phyloP scores from a whole-genome alignment of 2,797 vertebrate genomes.

The Sternarchorhynchus goeldii region DNA sequence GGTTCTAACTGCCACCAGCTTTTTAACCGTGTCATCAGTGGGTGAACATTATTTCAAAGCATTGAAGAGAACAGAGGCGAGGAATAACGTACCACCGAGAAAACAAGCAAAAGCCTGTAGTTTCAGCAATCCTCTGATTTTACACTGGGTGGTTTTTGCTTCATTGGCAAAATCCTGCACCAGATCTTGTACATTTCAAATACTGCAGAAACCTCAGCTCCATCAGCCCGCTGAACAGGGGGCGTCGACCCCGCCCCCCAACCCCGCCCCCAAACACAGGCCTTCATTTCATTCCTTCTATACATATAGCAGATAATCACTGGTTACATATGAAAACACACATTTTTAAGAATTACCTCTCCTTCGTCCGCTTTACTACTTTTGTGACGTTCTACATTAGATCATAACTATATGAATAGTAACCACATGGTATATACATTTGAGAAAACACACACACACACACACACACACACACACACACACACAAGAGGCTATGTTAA shows the following conservation, averaged over 20 bases:
- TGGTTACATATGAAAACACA: constrained; percentile 53
- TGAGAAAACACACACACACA: constrained; percentile 43
- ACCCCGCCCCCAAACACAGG: neutral
- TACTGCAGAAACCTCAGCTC: constrained; percentile 31
- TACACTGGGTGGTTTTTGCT: neutral
- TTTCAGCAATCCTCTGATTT: neutral
- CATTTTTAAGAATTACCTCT: constrained; percentile 58
- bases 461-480: constrained; percentile 36
- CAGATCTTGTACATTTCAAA: constrained; percentile 32
- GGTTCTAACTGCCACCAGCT: constrained; percentile 15
- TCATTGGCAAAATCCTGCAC: constrained; percentile 4
- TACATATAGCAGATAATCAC: constrained; percentile 67
- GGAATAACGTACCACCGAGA: too few species aligned
- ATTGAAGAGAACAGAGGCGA: too few species aligned
- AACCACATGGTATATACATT: constrained; percentile 75
- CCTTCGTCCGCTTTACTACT: constrained; percentile 53
- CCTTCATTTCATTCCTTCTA: constrained; percentile 55
- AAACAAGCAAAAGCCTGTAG: neutral
- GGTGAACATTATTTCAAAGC: neutral
- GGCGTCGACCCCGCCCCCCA: constrained; percentile 5
- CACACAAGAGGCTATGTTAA: constrained; percentile 65
- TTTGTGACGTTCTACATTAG: constrained; percentile 70
- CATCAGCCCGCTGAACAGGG: constrained; percentile 34
- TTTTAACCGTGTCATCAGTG: neutral
- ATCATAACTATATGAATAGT: constrained; percentile 73